Conservation (phyloP, 2,888 invertebrate species). For the Mycalesis mineus region DNA sequence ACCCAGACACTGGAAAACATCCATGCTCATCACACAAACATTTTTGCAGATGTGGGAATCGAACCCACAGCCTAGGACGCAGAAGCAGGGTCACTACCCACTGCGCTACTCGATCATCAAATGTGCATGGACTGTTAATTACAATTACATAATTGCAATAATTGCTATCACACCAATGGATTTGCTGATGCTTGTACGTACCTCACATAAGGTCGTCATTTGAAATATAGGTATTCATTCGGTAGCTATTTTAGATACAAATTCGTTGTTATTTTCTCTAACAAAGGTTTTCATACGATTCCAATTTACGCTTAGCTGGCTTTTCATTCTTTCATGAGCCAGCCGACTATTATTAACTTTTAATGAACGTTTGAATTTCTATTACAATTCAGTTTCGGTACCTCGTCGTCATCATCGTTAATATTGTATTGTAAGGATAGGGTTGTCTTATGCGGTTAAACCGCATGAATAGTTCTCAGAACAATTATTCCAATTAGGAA, state of each 20-base stretch:
- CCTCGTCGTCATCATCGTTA: neutral
- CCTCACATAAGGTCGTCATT: neutral
- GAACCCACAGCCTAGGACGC: too few species aligned
- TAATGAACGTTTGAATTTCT: neutral
- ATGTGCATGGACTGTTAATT: too few species aligned
- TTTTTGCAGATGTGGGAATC: too few species aligned
- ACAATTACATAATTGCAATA: neutral
- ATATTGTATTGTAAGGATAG: too few species aligned
- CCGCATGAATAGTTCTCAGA: too few species aligned
- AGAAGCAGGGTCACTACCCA: too few species aligned
- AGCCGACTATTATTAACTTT: neutral
- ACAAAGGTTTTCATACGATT: conserved; percentile 11
- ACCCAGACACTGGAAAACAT: too few species aligned
- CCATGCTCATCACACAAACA: too few species aligned
- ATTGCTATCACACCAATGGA: neutral
- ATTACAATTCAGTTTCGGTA: neutral
- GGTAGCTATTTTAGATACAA: neutral
- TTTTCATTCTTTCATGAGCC: conserved; percentile 5
- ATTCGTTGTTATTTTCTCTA: conserved; percentile 5
- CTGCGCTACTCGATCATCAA: too few species aligned
- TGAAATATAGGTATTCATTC: conserved; percentile 1
- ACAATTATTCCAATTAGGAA: too few species aligned
- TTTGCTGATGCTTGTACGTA: neutral
- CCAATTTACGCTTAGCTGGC: conserved; percentile 3
- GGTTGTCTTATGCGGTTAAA: too few species aligned